Conservation (phyloP, 2,888 invertebrate genomes). For the Drosophila mayaguana region DNA sequence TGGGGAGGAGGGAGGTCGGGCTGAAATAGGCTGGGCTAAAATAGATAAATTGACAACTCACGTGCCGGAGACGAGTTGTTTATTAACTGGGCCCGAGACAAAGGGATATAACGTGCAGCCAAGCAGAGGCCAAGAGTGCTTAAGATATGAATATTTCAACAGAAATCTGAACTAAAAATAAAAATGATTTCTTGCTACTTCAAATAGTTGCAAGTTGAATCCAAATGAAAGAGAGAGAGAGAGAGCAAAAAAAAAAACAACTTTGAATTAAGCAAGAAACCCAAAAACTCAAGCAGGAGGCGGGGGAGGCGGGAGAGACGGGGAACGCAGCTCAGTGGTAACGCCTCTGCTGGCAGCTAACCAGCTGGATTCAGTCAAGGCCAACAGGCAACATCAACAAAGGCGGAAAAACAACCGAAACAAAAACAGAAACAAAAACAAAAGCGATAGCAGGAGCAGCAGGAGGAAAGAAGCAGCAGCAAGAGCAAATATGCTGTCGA, state of each 20-base stretch:
- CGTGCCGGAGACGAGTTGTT: slow-evolving; percentile 51
- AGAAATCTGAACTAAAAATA: neutral
- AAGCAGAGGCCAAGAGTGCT: neutral
- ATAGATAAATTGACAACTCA: slow-evolving; percentile 62
- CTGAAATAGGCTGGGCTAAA: neutral
- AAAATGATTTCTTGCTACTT: slow-evolving; percentile 1
- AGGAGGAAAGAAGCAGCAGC: neutral
- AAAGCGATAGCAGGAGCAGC: neutral
- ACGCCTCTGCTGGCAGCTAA: neutral
- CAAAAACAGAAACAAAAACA: slow-evolving; percentile 6
- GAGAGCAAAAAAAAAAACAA: neutral
- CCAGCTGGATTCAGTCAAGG: slow-evolving; percentile 61
- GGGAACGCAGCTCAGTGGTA: neutral
- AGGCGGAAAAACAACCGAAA: slow-evolving; percentile 28
- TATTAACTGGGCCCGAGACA: slow-evolving; percentile 36
- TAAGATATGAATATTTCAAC: slow-evolving; percentile 3
- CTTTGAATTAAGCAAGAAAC: slow-evolving; percentile 24
- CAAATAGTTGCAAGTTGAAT: slow-evolving; percentile 1
- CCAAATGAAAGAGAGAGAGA: neutral
- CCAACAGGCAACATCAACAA: slow-evolving; percentile 42
- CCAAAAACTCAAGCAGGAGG: neutral
- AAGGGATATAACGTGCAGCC: no score
- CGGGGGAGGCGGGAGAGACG: no score
- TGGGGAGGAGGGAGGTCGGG: neutral
- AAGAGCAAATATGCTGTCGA: slow-evolving; percentile 36